Evolutionary conservation across 2,113 vertebrate genomes (phyloP).

Genomic region (Colius striatus): DNA sequence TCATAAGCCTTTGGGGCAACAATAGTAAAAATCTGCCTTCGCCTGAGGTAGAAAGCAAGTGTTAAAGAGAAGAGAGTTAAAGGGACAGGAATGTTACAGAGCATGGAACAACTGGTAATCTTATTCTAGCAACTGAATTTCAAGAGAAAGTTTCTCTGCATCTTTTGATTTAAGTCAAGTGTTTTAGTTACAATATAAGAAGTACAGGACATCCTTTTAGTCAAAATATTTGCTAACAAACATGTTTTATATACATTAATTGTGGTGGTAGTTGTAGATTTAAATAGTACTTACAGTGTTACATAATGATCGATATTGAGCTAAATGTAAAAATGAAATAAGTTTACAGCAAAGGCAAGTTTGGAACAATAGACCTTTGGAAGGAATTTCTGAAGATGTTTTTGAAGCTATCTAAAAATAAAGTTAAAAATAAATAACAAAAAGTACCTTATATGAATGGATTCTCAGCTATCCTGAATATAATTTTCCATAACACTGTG

Average conservation of each 20-base stretch:
- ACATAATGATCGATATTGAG: background rate
- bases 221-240: background rate
- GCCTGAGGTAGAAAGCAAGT: background rate
- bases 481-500: background rate
- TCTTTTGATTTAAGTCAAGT: slow-evolving; percentile 1
- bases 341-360: background rate
- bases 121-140: background rate
- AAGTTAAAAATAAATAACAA: background rate
- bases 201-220: background rate
- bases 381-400: background rate
- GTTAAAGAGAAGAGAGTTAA: background rate
- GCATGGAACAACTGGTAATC: background rate
- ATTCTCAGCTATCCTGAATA: background rate
- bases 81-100: background rate
- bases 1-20: background rate
- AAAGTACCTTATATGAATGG: background rate
- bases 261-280: background rate
- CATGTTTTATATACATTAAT: background rate
- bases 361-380: background rate
- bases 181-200: background rate
- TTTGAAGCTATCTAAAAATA: background rate
- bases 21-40: background rate
- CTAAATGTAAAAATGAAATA: background rate
- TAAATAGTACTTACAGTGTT: background rate
- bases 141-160: background rate